Conservation (phyloP, 2,113 vertebrate genomes). For the Antechinus stuartii region DNA sequence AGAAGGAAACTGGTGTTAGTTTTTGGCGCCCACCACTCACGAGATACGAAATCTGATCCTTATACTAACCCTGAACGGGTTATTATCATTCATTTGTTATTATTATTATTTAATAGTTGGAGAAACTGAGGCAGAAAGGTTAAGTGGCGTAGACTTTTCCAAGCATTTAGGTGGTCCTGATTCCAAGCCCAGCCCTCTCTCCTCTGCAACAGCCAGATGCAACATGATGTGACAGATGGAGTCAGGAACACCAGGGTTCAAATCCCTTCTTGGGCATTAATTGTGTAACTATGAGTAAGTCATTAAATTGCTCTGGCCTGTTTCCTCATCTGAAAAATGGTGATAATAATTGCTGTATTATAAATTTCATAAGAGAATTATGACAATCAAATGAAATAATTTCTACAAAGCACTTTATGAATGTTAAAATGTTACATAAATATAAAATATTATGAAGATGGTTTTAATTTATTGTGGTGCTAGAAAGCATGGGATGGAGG, state of each 20-base stretch:
- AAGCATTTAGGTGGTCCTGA: background rate
- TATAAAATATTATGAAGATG: background rate
- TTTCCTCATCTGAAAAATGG: background rate
- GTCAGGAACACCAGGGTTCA: background rate
- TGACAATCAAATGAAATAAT: background rate
- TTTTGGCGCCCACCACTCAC: background rate
- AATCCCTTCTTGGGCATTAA: background rate
- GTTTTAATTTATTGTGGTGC: background rate
- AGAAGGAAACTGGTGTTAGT: background rate
- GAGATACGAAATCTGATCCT: background rate
- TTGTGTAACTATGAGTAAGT: background rate
- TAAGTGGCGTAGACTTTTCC: background rate
- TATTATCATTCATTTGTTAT: background rate
- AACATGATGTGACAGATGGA: background rate
- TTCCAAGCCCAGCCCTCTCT: background rate
- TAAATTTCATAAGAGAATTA: background rate
- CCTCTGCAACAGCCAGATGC: background rate
- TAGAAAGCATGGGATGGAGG: background rate
- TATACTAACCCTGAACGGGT: background rate
- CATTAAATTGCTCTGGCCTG: background rate
- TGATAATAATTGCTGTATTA: background rate
- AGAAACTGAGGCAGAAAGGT: background rate
- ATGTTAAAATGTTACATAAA: background rate
- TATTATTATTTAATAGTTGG: background rate
- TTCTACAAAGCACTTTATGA: background rate